phyloP scores from a whole-genome alignment of 2,113 vertebrate species.

The Labrus mixtus region DNA sequence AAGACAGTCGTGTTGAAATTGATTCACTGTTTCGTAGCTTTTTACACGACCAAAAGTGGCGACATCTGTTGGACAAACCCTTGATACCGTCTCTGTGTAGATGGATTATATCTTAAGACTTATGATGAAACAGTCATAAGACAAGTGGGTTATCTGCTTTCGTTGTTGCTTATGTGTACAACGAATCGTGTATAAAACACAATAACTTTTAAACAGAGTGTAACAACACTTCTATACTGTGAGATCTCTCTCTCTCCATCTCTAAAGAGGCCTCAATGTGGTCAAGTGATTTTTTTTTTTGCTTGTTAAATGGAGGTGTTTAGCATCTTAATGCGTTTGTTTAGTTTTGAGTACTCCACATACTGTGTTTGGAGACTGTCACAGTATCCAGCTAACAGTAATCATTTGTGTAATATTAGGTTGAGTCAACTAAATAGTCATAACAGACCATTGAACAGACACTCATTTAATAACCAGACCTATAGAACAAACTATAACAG shows the following conservation, averaged over 20 bases:
- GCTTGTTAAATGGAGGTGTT: not conserved
- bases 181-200: not conserved
- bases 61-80: slow-evolving; percentile 26
- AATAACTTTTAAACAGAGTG: not conserved
- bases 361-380: not conserved
- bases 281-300: slow-evolving; percentile 2
- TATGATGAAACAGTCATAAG: not conserved
- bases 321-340: not conserved
- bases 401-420: not conserved
- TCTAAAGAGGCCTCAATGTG: not conserved
- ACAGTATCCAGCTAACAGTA: slow-evolving; percentile 42
- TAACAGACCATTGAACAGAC: too few species aligned
- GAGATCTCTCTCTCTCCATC: not conserved
- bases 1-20: slow-evolving; percentile 1
- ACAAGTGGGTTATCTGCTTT: not conserved
- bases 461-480: not conserved
- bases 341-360: not conserved
- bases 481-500: slow-evolving; percentile 38
- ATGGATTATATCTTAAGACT: slow-evolving; percentile 5
- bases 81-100: not conserved
- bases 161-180: not conserved
- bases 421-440: not conserved
- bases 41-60: not conserved
- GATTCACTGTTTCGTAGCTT: slow-evolving; percentile 9
- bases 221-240: not conserved